Base-by-base conservation (phyloP, 2,797 vertebrate genomes). In the Enteromius viviparus region DNA sequence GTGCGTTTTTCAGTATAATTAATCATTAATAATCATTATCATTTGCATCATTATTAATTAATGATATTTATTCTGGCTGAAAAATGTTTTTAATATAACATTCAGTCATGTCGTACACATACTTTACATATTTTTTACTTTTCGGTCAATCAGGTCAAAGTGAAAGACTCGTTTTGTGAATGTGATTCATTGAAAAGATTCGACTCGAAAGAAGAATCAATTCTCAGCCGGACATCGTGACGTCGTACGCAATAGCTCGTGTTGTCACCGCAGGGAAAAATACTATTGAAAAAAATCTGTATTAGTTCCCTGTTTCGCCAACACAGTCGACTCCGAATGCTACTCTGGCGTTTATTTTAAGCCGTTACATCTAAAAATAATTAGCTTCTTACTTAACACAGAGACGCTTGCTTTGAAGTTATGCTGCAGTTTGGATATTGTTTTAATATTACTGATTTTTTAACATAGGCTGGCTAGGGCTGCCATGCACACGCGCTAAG, bases 201-300 rank as follows among this genome's bases (percentile, higher is more conserved):
- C 65, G 78, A 42, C 8, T 55, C 78, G 12, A n/a, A 34, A 17
- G 65, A 55, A 17, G 42, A 49, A 8, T 49, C 49, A 6, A 65
- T 78, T 80, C 64, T 55, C 21, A 69, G 19, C 78, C 49, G 65
- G 78, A 53, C 65, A 12, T 37, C 26, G 37, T 60, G 51, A 60
- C 65, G 81, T 70, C 26, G 53, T 34, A 64, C 75, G 66, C 53
- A 83, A 70, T 21, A 70, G 40, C 51, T 49, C 21, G 66, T 64
- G 65, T 78, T 64, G 65, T 83, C 75, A 71, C 66, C 80, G 51
- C 53, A 19, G 75, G 53, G 42, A 62, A 74, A 76, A 55, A 76
- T 58, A 65, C 29, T 21, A 32, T 3, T 64, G 29, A 64, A 21
- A 64, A 76, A 53, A 1, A 42, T 51, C 75, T 2, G 2, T 23